Evolutionary conservation across 2,113 vertebrate genomes (phyloP).

Genomic region (Tragelaphus imberbis): DNA sequence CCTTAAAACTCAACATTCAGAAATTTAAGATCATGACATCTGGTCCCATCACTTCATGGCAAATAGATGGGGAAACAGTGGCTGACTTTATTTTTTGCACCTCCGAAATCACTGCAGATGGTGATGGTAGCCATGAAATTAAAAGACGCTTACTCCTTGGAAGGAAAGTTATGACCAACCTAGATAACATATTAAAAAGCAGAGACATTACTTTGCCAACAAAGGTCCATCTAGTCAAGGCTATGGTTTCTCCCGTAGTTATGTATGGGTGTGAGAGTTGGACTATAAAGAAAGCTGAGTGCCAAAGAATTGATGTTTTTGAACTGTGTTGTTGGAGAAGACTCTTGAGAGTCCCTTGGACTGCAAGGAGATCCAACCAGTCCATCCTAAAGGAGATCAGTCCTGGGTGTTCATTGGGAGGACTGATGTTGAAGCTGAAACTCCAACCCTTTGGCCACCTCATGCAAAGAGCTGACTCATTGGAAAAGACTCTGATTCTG

Average conservation of each 20-base stretch:
- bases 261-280: neutral
- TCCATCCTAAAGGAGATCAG: neutral
- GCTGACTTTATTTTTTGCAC: neutral
- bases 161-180: neutral
- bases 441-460: neutral
- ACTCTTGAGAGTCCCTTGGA: neutral
- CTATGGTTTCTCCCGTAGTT: neutral
- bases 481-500: neutral
- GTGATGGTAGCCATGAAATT: neutral
- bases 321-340: neutral
- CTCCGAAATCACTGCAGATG: neutral
- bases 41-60: neutral
- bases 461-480: neutral
- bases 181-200: neutral
- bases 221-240: neutral
- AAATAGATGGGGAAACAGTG: neutral
- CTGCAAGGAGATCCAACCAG: neutral
- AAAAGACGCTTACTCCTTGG: neutral
- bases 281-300: neutral
- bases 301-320: neutral
- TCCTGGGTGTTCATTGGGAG: neutral
- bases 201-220: neutral
- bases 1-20: neutral
- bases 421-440: neutral
- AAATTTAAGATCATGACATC: neutral